Base-by-base conservation (phyloP, 2,888 invertebrate genomes). In the Drosophila multiciliata region DNA sequence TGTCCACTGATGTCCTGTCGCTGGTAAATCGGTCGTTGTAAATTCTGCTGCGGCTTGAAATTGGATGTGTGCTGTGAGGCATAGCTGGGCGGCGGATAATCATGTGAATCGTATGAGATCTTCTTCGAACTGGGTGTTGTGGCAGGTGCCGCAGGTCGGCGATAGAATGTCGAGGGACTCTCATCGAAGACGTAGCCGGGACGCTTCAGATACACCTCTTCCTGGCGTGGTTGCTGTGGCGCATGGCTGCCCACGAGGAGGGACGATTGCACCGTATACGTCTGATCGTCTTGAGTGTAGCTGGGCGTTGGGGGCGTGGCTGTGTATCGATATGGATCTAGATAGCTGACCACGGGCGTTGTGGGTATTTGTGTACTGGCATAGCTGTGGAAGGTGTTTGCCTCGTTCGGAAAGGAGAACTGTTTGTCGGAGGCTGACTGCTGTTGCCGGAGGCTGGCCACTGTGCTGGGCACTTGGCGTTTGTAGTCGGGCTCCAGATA, bases 31-130 rank as follows among this genome's bases (percentile, higher is more conserved):
- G 80, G 83, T 36, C 87, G 71, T 74, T 80, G 80, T 23, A 69
- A 38, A 26, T 26, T 38, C 26, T 40, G 53, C 42, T 45, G 82
- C 11, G 89, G 77, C 71, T 82, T 81, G 49, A 87, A 87, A 73
- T 87, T 87, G 69, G 87, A 87, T 59, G 87, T 84, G 53, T 88
- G 89, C 49, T 90, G 75, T 17, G 85, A 70, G 15, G 85, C 80
- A 61, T 89, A 89, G 62, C 91, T 91, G 75, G 92, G 92, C 78
- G 92, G 92, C 59, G 92, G 91, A 82, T 91, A 91, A 83, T 92
- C 92, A 82, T 91, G 92, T 64, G 92, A 92, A 79, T 90, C 91
- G 77, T 92, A 92, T 76, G 91, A 92, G 74, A 92, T 89, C 73
- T 81, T 88, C 64, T 86, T 60, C 61, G 71, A 45, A 20, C 71